Conservation (phyloP, 2,113 vertebrate genomes). For the Brienomyrus brachyistius region DNA sequence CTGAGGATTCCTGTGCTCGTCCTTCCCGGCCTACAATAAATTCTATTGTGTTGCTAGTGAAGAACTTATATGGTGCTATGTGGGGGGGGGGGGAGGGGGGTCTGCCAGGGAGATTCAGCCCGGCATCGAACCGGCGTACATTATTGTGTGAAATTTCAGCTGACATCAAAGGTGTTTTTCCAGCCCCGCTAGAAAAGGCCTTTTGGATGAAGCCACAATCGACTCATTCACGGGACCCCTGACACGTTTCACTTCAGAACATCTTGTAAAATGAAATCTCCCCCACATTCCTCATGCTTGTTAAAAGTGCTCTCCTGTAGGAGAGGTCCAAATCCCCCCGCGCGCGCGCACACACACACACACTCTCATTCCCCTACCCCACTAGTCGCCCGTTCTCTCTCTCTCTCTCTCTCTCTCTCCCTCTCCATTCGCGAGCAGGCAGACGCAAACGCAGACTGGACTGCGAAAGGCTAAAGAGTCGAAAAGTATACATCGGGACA, state of each 20-base stretch:
- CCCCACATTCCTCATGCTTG: conserved; percentile 13
- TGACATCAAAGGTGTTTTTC: conserved; percentile 39
- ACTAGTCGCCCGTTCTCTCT: not conserved
- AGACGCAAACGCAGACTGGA: not conserved
- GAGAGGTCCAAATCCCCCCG: not conserved
- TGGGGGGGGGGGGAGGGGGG: conserved; percentile 17
- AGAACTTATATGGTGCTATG: conserved; percentile 25
- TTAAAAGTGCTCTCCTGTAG: not conserved
- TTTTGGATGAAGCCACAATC: conserved; percentile 27
- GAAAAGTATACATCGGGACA: not conserved
- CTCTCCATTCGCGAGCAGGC: not conserved
- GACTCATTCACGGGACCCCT: conserved; percentile 19
- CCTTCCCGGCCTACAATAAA: conserved; percentile 24
- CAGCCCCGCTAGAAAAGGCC: not conserved
- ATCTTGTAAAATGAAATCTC: conserved; percentile 11
- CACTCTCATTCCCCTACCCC: not conserved
- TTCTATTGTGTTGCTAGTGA: conserved; percentile 27
- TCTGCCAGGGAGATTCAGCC: conserved; percentile 22
- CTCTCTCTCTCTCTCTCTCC: too few species aligned
- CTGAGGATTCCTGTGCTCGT: conserved; percentile 4
- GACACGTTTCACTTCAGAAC: not conserved
- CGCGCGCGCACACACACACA: not conserved
- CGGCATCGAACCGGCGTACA: conserved; percentile 23
- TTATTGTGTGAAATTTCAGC: conserved; percentile 42
- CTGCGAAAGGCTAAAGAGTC: not conserved